A percentile compares a stretch with the other conserved stretches of the same genome.
Evolutionary conservation across 2,888 invertebrate genomes (phyloP).

Genomic region (Alentia gelatinosa): DNA sequence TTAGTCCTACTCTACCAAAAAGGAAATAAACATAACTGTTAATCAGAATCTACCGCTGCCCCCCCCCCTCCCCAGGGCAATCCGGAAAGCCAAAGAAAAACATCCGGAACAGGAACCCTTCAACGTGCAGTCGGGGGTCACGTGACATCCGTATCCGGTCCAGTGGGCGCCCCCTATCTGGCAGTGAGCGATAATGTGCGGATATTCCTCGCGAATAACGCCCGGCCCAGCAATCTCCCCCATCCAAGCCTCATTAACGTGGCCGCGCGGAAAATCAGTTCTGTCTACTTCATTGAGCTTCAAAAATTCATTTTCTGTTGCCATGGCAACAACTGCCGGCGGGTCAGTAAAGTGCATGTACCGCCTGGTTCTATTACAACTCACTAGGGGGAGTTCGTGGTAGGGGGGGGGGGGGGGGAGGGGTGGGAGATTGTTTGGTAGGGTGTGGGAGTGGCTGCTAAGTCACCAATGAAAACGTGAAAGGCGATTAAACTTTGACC

Average conservation of each 20-base stretch:
- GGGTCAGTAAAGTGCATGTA: conserved; percentile 35
- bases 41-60: not conserved
- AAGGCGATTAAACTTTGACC: conserved; percentile 5
- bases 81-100: not conserved
- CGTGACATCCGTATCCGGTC: conserved; percentile 2
- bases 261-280: not conserved
- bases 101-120: not conserved
- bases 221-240: conserved; percentile 1
- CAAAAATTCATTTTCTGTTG: conserved; percentile 35
- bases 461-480: not conserved
- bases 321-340: conserved; percentile 40
- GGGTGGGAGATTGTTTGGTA: not conserved
- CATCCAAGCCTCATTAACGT: not conserved
- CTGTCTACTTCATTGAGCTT: conserved; percentile 38
- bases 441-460: too few species aligned
- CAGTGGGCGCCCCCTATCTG: not conserved
- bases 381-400: not conserved
- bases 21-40: not conserved
- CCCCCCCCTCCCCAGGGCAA: not conserved
- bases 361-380: not conserved
- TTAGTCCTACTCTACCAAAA: not conserved
- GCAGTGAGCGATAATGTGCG: conserved; percentile 16
- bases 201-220: not conserved
- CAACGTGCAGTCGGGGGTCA: not conserved
- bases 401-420: not conserved